These are phyloP conservation scores for Peromyscus melanophrys DNA, from an alignment of 2,797 vertebrate species.

Conservation along the genomic window DNA sequence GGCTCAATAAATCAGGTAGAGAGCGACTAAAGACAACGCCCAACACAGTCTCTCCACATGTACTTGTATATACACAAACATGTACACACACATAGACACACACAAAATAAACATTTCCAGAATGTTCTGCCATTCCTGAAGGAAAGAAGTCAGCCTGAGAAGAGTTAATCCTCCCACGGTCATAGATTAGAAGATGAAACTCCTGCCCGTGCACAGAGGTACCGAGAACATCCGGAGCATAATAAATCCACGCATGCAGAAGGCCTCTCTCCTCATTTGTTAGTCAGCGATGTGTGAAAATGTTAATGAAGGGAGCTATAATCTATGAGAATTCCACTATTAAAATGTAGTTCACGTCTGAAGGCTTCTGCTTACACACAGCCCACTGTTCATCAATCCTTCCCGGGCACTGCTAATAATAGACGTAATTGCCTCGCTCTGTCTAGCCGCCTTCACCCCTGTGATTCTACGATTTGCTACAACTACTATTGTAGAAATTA, in stretches of 20 bases:
- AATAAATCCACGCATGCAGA: constrained; percentile 93
- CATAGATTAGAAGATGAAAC: constrained; percentile 78
- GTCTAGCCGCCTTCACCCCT: constrained; percentile 91
- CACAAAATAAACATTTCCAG: neutral
- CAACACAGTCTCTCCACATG: neutral
- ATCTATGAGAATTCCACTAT: constrained; percentile 95
- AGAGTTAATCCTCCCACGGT: constrained; percentile 73
- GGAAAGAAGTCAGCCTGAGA: neutral
- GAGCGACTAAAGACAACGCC: neutral
- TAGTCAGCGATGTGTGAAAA: constrained; percentile 98
- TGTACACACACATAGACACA: neutral
- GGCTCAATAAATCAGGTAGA: neutral
- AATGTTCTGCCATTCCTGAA: neutral
- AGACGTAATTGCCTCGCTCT: constrained; percentile 93
- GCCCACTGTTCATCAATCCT: constrained; percentile 95
- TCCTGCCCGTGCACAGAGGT: constrained; percentile 73
- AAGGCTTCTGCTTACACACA: constrained; percentile 92
- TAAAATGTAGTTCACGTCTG: constrained; percentile 95
- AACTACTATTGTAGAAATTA: constrained; percentile 84
- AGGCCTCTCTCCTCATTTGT: constrained; percentile 97
- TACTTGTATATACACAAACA: neutral
- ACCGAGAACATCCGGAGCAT: constrained; percentile 64
- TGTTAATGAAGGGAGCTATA: constrained; percentile 98
- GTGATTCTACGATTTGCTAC: constrained; percentile 83
- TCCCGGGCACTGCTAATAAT: constrained; percentile 93